Conservation (phyloP, 2,113 vertebrate species). For the Callionymus lyra region DNA sequence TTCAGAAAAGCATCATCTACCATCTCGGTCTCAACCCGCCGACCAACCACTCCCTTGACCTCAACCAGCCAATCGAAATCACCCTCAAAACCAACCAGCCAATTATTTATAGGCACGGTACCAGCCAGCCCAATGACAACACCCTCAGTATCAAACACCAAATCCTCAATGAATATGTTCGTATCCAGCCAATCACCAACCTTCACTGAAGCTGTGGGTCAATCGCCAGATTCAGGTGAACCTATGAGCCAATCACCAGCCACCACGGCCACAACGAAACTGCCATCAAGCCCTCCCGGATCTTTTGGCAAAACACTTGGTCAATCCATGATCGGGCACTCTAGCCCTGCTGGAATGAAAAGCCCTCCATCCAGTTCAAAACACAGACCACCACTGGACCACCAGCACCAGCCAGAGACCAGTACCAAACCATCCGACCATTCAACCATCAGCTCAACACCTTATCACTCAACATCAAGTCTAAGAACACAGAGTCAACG, state of each 20-base stretch:
- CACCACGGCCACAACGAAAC: not conserved
- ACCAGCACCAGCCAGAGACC: not conserved
- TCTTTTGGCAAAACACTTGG: no score
- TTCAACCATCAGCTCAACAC: not conserved
- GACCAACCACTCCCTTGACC: not conserved
- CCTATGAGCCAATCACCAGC: not conserved
- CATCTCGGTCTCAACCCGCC: not conserved
- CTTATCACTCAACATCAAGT: not conserved
- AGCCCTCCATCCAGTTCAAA: not conserved
- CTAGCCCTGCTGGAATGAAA: no score
- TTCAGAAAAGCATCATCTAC: fast-evolving
- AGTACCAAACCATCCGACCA: slow-evolving; percentile 3
- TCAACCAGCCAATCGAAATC: not conserved
- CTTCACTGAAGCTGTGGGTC: no score
- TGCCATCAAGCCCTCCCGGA: no score
- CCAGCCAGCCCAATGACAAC: not conserved
- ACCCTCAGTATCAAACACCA: not conserved
- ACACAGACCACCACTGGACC: not conserved
- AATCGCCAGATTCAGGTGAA: not conserved
- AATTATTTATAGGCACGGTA: not conserved
- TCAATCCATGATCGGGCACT: not conserved
- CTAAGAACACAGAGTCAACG: no score
- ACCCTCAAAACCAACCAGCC: not conserved
- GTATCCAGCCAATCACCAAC: not conserved
- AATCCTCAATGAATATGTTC: slow-evolving; percentile 1